These are phyloP conservation scores for Caenorhabditis zanzibari DNA, from an alignment of 2,888 invertebrate species.

Conservation along the genomic window DNA sequence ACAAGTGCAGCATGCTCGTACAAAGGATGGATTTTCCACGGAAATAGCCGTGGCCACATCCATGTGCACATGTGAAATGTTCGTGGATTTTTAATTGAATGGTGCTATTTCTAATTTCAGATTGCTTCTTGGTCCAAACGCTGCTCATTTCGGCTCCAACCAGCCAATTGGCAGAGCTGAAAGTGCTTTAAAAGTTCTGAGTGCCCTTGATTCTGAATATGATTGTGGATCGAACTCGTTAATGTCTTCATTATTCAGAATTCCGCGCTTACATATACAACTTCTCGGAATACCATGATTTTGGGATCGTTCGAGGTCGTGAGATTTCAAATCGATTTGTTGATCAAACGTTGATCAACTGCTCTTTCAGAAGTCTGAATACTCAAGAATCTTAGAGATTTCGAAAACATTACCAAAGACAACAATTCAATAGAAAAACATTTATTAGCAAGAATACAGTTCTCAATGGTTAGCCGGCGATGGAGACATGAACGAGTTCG, in stretches of 20 bases:
- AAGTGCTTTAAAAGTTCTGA: conserved; percentile 39
- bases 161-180: conserved; percentile 18
- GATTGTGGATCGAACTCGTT: conserved; percentile 8
- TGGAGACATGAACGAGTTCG: conserved; percentile 26
- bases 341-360: no score
- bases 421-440: no score
- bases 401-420: no score
- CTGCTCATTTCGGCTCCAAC: background rate
- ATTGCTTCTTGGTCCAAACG: conserved; percentile 5
- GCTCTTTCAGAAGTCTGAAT: no score
- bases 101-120: no score
- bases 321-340: no score
- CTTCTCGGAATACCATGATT: no score
- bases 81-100: background rate
- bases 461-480: background rate
- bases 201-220: conserved; percentile 22
- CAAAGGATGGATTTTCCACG: conserved; percentile 47
- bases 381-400: no score
- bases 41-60: conserved; percentile 28
- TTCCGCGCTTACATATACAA: no score
- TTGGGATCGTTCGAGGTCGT: no score
- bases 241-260: conserved; percentile 26
- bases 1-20: conserved; percentile 53
- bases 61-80: conserved; percentile 60
- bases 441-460: background rate